These are phyloP conservation scores for Conus ventricosus DNA, from an alignment of 1,140 invertebrate genomes.

Conservation along the genomic window DNA sequence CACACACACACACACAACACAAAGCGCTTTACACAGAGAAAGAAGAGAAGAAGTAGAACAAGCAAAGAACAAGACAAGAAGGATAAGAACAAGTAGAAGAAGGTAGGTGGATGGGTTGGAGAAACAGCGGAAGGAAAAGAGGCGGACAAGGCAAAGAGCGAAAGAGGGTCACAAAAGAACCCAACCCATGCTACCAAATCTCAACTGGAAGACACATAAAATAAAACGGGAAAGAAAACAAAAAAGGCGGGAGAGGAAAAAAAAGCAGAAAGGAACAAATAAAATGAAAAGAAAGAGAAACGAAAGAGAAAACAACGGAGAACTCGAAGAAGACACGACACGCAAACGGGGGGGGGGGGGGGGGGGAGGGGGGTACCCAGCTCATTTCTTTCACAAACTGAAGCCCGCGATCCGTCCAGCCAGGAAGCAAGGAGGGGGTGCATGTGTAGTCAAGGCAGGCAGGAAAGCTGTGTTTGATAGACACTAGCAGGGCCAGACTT, in stretches of 20 bases:
- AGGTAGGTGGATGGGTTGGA: background rate
- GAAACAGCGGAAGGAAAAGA: background rate
- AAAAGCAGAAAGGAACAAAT: background rate
- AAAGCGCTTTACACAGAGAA: no score
- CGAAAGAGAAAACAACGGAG: background rate
- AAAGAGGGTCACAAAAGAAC: background rate
- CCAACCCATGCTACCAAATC: no score
- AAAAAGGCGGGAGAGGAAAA: background rate
- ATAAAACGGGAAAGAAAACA: background rate
- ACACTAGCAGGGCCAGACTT: background rate
- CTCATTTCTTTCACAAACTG: no score
- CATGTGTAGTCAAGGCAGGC: background rate
- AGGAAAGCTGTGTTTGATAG: background rate
- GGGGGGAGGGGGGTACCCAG: background rate
- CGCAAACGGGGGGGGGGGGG: background rate
- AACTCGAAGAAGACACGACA: background rate
- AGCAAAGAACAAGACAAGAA: background rate
- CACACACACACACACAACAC: background rate
- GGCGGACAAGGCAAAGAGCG: background rate
- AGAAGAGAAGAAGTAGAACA: constrained; percentile 7
- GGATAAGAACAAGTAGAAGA: background rate
- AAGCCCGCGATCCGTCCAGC: no score
- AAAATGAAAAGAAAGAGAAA: background rate
- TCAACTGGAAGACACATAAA: no score
- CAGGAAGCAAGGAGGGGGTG: background rate